Evolutionary conservation across 2,797 vertebrate species (phyloP).

Genomic region (Tinamus major): DNA sequence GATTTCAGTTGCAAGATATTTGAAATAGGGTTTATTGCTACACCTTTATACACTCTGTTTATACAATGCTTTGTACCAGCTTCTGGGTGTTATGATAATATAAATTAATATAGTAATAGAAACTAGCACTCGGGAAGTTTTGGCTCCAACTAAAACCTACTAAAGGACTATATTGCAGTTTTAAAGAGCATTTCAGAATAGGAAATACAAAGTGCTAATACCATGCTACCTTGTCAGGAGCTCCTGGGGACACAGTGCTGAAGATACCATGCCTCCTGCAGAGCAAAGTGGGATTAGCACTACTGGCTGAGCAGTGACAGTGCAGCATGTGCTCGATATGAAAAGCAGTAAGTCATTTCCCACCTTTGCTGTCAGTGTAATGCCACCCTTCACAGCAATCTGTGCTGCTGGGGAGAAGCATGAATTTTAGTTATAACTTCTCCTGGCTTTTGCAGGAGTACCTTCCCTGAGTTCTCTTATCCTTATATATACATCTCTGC

Average conservation of each 20-base stretch:
- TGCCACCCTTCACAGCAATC: neutral
- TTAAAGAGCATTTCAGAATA: neutral
- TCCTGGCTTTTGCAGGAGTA: neutral
- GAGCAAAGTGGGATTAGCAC: neutral
- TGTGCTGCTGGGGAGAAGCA: neutral
- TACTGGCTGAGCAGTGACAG: neutral
- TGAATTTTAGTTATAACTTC: neutral
- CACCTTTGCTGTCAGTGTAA: neutral
- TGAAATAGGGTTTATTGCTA: neutral
- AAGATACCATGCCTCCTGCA: neutral
- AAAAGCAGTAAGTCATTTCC: neutral
- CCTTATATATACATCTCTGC: neutral
- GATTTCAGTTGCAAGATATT: neutral
- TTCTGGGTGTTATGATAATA: neutral
- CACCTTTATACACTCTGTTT: neutral
- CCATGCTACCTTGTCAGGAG: rapidly evolving
- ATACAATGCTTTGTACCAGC: neutral
- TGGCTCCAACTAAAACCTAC: neutral
- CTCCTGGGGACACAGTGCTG: rapidly evolving
- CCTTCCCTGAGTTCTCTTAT: neutral
- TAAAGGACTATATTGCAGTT: neutral
- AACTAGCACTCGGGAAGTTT: neutral
- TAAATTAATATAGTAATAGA: neutral
- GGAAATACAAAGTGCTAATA: neutral
- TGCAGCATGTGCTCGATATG: neutral